phyloP scores from a whole-genome alignment of 2,113 vertebrate genomes.

The Gadus macrocephalus region DNA sequence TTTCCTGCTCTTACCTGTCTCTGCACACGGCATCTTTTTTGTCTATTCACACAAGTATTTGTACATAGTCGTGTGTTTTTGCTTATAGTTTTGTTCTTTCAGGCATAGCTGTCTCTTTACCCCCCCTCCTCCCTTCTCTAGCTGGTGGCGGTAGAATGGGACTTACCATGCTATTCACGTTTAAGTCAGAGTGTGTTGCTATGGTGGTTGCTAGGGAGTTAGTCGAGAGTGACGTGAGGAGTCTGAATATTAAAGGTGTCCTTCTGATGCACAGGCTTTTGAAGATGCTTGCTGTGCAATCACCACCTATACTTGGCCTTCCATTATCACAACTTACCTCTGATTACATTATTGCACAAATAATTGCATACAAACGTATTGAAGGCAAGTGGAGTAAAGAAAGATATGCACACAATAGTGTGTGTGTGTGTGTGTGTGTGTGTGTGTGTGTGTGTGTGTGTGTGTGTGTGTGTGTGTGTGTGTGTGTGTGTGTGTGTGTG shows the following conservation, averaged over 20 bases:
- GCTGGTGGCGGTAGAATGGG: slow-evolving; percentile 54
- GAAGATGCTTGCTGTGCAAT: slow-evolving; percentile 63
- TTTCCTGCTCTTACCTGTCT: background rate
- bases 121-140: slow-evolving; percentile 33
- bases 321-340: slow-evolving; percentile 51
- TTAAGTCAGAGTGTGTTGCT: slow-evolving; percentile 73
- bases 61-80: slow-evolving; percentile 19
- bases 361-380: background rate
- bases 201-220: slow-evolving; percentile 81
- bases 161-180: slow-evolving; percentile 78
- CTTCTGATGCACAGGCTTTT: slow-evolving; percentile 66
- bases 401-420: too few species aligned
- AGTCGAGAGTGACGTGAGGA: slow-evolving; percentile 72
- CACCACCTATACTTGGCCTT: slow-evolving; percentile 39
- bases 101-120: slow-evolving; percentile 40
- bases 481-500: too few species aligned
- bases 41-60: slow-evolving; percentile 36
- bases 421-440: too few species aligned
- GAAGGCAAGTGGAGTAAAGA: background rate
- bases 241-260: slow-evolving; percentile 80
- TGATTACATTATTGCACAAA: background rate
- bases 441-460: too few species aligned
- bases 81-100: slow-evolving; percentile 50
- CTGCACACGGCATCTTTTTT: slow-evolving; percentile 11
- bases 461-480: too few species aligned